phyloP scores from a whole-genome alignment of 2,888 invertebrate species.

The Apeira syringaria region DNA sequence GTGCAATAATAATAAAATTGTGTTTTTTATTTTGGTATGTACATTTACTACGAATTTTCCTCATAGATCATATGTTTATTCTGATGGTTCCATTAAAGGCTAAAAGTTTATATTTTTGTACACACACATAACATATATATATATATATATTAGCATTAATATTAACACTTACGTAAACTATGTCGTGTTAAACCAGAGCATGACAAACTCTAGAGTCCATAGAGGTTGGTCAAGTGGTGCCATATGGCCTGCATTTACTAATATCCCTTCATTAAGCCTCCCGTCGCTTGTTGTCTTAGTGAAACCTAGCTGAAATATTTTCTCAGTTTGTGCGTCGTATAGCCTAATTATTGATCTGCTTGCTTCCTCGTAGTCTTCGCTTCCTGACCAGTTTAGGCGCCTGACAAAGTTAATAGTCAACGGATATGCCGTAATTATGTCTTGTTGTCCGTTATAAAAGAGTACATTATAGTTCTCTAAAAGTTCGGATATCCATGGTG shows the following conservation, averaged over 20 bases:
- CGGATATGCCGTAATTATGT: constrained; percentile 4
- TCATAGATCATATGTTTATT: too few relatives aligned
- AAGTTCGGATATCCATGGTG: constrained; percentile 6
- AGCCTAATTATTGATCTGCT: not conserved
- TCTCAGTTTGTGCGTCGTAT: not conserved
- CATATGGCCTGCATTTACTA: constrained; percentile 1
- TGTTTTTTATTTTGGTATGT: too few relatives aligned
- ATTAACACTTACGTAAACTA: too few relatives aligned
- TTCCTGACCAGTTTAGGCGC: not conserved
- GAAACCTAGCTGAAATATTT: not conserved
- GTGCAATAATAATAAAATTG: too few relatives aligned
- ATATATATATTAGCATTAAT: too few relatives aligned
- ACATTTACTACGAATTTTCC: too few relatives aligned
- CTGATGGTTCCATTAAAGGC: too few relatives aligned
- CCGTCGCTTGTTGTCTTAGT: not conserved
- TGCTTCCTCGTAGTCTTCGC: not conserved
- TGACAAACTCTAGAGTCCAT: not conserved
- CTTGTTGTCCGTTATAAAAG: constrained; percentile 9
- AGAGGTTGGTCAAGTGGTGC: not conserved
- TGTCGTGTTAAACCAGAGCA: too few relatives aligned
- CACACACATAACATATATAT: too few relatives aligned
- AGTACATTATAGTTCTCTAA: constrained; percentile 4
- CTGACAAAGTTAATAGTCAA: constrained; percentile 6
- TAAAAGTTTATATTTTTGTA: too few relatives aligned
- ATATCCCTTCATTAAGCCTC: not conserved